Conservation (phyloP, 64 coral and sea anemone species). For the Montipora cactus region DNA sequence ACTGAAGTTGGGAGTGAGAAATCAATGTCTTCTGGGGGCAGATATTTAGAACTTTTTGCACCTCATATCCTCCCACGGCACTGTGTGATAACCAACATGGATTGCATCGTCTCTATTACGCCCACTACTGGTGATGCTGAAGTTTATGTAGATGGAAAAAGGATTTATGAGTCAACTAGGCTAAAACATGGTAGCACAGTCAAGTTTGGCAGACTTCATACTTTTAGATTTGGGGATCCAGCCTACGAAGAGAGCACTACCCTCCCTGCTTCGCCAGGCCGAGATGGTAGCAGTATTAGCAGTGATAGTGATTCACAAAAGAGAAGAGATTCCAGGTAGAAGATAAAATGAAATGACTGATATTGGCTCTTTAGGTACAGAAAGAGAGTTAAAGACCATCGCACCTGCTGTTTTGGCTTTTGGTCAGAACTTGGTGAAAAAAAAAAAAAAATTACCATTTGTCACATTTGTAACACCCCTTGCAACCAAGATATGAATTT, state of each 20-base stretch:
- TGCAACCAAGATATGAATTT: no score
- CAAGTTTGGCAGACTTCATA: slow-evolving; percentile 71
- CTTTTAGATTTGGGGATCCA: slow-evolving; percentile 86
- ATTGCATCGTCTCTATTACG: slow-evolving; percentile 80
- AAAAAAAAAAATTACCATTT: no score
- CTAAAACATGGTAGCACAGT: slow-evolving; percentile 76
- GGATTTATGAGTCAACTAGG: slow-evolving; percentile 86
- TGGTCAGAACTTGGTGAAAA: no score
- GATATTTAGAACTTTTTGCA: slow-evolving; percentile 65
- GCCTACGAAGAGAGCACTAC: slow-evolving; percentile 64
- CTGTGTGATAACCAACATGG: slow-evolving; percentile 91
- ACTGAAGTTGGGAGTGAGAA: slow-evolving; percentile 95
- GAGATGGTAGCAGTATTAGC: slow-evolving; percentile 47
- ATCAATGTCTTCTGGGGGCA: slow-evolving; percentile 73
- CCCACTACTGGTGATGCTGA: slow-evolving; percentile 81
- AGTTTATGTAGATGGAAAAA: slow-evolving; percentile 75
- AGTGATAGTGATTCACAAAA: slow-evolving; percentile 64
- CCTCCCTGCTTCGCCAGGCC: slow-evolving; percentile 58
- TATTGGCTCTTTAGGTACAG: no score
- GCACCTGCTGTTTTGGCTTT: no score
- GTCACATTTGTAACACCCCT: no score
- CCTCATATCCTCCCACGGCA: slow-evolving; percentile 85
- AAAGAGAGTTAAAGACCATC: no score
- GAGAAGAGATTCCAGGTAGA: slow-evolving; percentile 13
- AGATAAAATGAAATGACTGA: no score